Evolutionary conservation across 2,888 invertebrate species (phyloP), one percentile per base, ranked within the genome.

Genomic region (Acholoe squamosa): DNA sequence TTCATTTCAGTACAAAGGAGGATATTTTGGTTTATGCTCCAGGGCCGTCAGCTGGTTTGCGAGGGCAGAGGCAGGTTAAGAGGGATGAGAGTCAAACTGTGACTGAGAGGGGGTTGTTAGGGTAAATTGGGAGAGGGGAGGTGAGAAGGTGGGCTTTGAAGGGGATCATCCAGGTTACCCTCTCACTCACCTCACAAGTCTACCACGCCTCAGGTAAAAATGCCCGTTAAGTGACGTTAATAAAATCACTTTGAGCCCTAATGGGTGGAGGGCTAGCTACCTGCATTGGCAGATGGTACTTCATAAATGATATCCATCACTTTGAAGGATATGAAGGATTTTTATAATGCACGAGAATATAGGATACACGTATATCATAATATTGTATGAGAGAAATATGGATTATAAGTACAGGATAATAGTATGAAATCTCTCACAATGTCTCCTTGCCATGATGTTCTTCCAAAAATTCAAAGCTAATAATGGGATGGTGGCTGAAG

Each of bases 81-180:
- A n/a, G 31, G 76, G 76, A 25, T 76, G 76, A 28, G 76, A 25
- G 80, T 43, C 34, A 80, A 80, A 71, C 71, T 71, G 71, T 80
- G 80, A n/a, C n/a, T 80, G 43, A 80, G 80, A 14, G 43, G 33
- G 80, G 43, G 80, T 80, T 33, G 43, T 33, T 80, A 43, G 31
- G 76, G 76, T 76, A 31, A 76, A 31, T 31, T 25, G 76, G 76
- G 16, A 16, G 76, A 76, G 25, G 14, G 76, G 28, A 31, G 76
- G 76, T 76, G 76, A 76, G 16, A 76, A 31, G 28, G 31, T 19
- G 25, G 76, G 31, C n/a, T 14, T 76, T 33, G 25, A 34, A 22
- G 43, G 80, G 80, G 33, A 43, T 61, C 61, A 61, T 61, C 61
- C n/a, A n/a, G 22, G 19, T 61, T 61, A 61, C 61, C 61, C 61